phyloP scores from a whole-genome alignment of 1,140 invertebrate species.

The Bombus sibiricus region DNA sequence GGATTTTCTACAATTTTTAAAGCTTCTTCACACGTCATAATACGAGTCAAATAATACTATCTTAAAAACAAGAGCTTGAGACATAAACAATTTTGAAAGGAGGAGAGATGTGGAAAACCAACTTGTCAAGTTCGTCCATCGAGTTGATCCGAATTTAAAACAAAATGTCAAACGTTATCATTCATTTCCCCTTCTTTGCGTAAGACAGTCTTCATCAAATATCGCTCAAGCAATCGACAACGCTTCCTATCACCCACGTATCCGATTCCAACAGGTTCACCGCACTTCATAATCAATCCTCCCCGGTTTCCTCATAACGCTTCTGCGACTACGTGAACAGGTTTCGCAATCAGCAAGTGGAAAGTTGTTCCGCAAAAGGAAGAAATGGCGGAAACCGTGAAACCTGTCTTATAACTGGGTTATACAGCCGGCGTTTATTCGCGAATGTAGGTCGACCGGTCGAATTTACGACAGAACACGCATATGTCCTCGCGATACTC shows the following conservation, averaged over 20 bases:
- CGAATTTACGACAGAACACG: conserved; percentile 42
- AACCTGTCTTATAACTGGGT: conserved; percentile 46
- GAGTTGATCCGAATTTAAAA: neutral
- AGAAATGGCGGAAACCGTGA: conserved; percentile 19
- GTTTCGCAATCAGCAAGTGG: conserved; percentile 5
- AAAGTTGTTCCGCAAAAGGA: conserved; percentile 27
- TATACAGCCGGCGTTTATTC: conserved; percentile 23
- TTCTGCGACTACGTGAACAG: conserved; percentile 2
- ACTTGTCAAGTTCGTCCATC: neutral
- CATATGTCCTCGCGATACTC: conserved; percentile 18
- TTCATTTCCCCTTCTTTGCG: neutral
- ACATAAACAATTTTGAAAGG: no score
- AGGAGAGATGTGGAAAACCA: fast-evolving
- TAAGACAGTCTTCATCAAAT: no score
- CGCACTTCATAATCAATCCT: conserved; percentile 4
- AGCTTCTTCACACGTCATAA: no score
- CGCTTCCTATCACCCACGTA: neutral
- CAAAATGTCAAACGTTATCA: neutral
- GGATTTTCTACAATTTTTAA: no score
- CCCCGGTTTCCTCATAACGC: neutral
- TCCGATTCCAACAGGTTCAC: neutral
- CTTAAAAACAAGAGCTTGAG: no score
- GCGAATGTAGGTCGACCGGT: conserved; percentile 34
- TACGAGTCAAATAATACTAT: neutral
- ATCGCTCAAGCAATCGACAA: neutral